These are phyloP conservation scores for Entelurus aequoreus DNA, from an alignment of 2,113 vertebrate species.

Conservation along the genomic window DNA sequence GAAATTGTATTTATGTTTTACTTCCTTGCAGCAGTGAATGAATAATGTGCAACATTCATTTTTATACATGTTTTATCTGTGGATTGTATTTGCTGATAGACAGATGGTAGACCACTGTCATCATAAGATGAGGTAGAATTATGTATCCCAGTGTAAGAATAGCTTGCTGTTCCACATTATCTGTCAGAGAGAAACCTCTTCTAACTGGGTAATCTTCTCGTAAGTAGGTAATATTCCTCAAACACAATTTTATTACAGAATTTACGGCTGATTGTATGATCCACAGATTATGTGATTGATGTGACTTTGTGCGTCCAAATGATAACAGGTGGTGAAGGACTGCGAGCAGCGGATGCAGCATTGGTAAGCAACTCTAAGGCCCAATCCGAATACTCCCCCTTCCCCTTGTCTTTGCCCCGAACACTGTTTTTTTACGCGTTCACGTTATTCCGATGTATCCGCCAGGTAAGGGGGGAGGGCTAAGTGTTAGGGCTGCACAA, in stretches of 20 bases:
- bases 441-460: too few species aligned
- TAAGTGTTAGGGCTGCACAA: too few species aligned
- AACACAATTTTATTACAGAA: neutral
- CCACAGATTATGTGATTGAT: slow-evolving; percentile 35
- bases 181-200: neutral
- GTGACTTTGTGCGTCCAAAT: slow-evolving; percentile 74
- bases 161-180: neutral
- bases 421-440: too few species aligned
- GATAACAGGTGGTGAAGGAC: slow-evolving; percentile 94
- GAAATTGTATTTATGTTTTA: too few species aligned
- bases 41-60: too few species aligned
- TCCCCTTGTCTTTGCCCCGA: too few species aligned
- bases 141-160: neutral
- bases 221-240: neutral
- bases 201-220: neutral
- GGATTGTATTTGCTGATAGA: too few species aligned
- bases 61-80: too few species aligned
- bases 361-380: slow-evolving; percentile 77
- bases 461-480: too few species aligned
- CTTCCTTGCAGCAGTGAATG: too few species aligned
- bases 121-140: neutral
- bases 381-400: too few species aligned
- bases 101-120: neutral
- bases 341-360: slow-evolving; percentile 89
- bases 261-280: neutral